Conservation (phyloP, 2,113 vertebrate genomes). For the Pygoscelis adeliae region DNA sequence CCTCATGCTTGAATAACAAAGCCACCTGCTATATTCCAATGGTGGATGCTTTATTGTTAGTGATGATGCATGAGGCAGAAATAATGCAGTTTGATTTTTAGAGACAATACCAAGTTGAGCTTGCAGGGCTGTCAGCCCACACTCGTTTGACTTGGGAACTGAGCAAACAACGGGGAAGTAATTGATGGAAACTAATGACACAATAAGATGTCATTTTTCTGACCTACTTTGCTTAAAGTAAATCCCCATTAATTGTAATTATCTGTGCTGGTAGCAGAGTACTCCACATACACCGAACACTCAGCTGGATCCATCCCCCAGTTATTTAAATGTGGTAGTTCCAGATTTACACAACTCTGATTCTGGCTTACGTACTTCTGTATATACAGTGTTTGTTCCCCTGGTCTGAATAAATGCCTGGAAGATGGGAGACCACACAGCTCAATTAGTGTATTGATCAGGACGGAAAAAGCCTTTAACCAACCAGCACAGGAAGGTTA, state of each 20-base stretch:
- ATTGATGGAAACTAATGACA: slow-evolving; percentile 60
- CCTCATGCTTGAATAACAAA: slow-evolving; percentile 57
- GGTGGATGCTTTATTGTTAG: slow-evolving; percentile 51
- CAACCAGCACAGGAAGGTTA: background rate
- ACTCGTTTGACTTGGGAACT: slow-evolving; percentile 34
- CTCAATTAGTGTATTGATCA: slow-evolving; percentile 27
- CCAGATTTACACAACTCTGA: slow-evolving; percentile 32
- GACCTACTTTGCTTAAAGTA: slow-evolving; percentile 54
- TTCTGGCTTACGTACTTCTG: background rate
- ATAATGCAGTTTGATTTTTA: slow-evolving; percentile 62
- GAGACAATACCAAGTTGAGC: slow-evolving; percentile 50
- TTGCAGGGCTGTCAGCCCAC: slow-evolving; percentile 36
- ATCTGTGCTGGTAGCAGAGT: background rate
- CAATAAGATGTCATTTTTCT: slow-evolving; percentile 48
- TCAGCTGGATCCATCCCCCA: background rate
- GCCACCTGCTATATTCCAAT: slow-evolving; percentile 55
- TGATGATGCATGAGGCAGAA: slow-evolving; percentile 63
- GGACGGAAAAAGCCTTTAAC: background rate
- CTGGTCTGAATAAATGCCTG: slow-evolving; percentile 46
- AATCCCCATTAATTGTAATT: slow-evolving; percentile 51
- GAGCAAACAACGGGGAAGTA: slow-evolving; percentile 63
- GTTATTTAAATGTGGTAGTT: slow-evolving; percentile 33
- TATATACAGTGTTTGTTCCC: slow-evolving; percentile 18
- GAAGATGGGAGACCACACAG: slow-evolving; percentile 37
- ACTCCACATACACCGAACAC: background rate